Conservation (phyloP, 2,888 invertebrate species). For the Drosophila melanosoma region DNA sequence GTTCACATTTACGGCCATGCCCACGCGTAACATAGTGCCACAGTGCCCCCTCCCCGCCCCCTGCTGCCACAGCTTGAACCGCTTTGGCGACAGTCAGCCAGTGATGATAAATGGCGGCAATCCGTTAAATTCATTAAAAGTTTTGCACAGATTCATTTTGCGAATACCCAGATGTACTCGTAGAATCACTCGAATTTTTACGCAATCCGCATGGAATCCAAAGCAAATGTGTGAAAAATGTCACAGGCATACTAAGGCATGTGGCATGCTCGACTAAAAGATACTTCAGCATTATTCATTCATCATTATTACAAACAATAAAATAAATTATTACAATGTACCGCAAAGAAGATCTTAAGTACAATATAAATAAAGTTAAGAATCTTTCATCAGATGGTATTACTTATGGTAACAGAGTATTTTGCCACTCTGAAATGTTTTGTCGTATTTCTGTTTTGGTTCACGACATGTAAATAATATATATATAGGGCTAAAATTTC, state of each 20-base stretch:
- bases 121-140: constrained; percentile 71
- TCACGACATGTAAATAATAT: neutral
- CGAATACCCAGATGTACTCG: constrained; percentile 33
- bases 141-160: constrained; percentile 67
- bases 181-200: constrained; percentile 1
- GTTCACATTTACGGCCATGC: constrained; percentile 29
- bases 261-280: neutral
- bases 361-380: neutral
- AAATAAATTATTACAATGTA: neutral
- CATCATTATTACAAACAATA: neutral
- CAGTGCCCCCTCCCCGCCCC: neutral
- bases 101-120: constrained; percentile 64
- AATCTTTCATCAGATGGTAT: neutral
- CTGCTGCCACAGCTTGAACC: neutral
- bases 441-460: neutral
- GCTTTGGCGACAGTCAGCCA: constrained; percentile 25
- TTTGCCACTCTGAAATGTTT: neutral
- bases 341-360: neutral
- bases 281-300: neutral
- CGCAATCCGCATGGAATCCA: constrained; percentile 20
- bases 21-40: constrained; percentile 7
- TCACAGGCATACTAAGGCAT: neutral
- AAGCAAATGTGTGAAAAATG: neutral
- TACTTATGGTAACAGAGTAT: neutral
- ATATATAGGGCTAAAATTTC: neutral